A percentile compares a stretch with the other conserved stretches of the same genome.
phyloP scores from a whole-genome alignment of 2,888 invertebrate genomes.

The Pyrrhosoma nymphula region DNA sequence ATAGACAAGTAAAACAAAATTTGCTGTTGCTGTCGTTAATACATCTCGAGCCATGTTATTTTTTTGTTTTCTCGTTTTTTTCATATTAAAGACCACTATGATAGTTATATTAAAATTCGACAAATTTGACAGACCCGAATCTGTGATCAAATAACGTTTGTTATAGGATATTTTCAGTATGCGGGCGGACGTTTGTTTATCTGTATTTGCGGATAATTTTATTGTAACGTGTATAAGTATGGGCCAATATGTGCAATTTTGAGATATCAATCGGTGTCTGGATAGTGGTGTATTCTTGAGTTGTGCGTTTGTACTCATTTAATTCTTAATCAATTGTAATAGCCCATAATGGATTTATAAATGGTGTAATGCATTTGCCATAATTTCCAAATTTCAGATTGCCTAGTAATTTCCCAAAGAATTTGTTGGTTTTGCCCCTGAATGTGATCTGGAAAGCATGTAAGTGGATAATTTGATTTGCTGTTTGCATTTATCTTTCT shows the following conservation, averaged over 20 bases:
- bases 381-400: conserved; percentile 16
- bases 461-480: neutral
- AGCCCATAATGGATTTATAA: neutral
- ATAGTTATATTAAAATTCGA: neutral
- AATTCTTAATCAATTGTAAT: neutral
- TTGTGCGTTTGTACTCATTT: neutral
- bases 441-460: conserved; percentile 65
- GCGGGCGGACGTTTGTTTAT: neutral
- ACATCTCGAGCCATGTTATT: neutral
- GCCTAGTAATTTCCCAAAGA: conserved; percentile 58
- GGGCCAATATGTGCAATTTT: neutral
- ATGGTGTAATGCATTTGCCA: neutral
- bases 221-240: neutral
- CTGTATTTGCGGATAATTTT: neutral
- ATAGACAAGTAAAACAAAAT: neutral
- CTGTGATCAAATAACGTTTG: neutral
- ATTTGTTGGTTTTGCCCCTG: conserved; percentile 67
- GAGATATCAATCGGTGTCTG: neutral
- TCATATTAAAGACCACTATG: neutral
- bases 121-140: neutral
- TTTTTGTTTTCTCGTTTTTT: neutral
- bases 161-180: neutral
- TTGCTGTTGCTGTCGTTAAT: neutral
- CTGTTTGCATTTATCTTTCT: neutral
- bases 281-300: neutral